Base-by-base conservation (phyloP, 2,113 vertebrate species). In the Cryptomyrus ogoouensis region DNA sequence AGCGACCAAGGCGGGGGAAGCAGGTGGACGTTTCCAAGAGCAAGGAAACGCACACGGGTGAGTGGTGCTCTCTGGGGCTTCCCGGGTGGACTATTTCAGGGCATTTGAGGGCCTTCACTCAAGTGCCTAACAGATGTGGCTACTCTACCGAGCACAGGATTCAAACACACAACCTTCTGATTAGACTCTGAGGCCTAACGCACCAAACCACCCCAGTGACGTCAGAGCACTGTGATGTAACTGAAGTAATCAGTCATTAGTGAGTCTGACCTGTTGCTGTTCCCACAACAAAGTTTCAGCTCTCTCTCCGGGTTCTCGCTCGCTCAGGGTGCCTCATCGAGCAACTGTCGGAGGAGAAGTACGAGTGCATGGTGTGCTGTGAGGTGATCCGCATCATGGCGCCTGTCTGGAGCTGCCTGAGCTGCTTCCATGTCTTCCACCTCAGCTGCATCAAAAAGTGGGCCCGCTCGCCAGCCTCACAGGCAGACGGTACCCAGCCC, bases 351-450 rank as follows among this genome's bases (percentile, higher is more conserved):
- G 96, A 97, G 90, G 98, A 99, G 95, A 99, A 98, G 92, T 99
- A 99, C 0, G 98, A 99, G 93, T 99, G 98, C 91, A 99, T 99
- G 98, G 98, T 99, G 4, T 99, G 98, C 94, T 99, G 98, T 90
- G 98, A 99, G 2, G 92, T 98, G 58, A 96, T 99, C 80, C 95
- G 97, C 1, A 93, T 96, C 92, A 97, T 96, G 91, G 97, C 97
- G 0, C 97, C 98, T 0, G 98, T 99, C 89, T 99, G 98, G 98
- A 99, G 95, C 93, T 99, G 98, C 94, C 97, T 97, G 92, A 98
- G 97, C 93, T 99, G 98, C 93, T 99, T 97, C 90, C 98, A 99
- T 9, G 98, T 99, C 39, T 99, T 99, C 93, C 98, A 99, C 91
- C 94, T 99, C 88, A 99, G 97, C 92, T 99, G 98, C 93, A 98